Evolutionary conservation across 1,140 invertebrate species (phyloP).

Genomic region (Aphelenchoides avenae): DNA sequence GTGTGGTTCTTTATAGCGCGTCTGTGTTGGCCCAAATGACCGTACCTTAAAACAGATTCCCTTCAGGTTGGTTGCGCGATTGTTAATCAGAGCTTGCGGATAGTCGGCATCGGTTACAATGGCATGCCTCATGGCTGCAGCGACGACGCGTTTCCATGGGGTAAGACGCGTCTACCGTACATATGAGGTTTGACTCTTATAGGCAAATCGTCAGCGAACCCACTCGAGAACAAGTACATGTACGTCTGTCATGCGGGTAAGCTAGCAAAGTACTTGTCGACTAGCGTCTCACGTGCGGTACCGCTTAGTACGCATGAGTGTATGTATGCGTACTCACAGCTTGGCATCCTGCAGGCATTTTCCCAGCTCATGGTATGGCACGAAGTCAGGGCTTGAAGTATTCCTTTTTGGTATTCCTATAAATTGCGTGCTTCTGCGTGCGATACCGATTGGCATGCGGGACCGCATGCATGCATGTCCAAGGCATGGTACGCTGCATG

Average conservation of each 20-base stretch:
- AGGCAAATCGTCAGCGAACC: neutral
- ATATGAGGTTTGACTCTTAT: neutral
- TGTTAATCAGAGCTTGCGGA: constrained; percentile 79
- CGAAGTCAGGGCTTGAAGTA: no score
- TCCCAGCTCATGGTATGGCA: no score
- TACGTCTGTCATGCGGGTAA: constrained; percentile 93
- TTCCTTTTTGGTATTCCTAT: no score
- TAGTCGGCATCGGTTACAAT: constrained; percentile 91
- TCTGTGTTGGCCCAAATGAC: neutral
- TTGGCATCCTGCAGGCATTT: no score
- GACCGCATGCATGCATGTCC: no score
- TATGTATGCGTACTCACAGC: no score
- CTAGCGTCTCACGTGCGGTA: no score
- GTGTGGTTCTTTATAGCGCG: neutral
- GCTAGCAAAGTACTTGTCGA: no score
- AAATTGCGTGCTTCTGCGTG: no score
- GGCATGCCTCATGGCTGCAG: constrained; percentile 83
- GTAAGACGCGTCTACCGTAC: constrained; percentile 62
- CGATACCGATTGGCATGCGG: no score
- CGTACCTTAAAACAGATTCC: neutral
- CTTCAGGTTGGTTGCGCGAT: constrained; percentile 80
- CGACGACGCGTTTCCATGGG: constrained; percentile 85
- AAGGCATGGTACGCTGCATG: no score
- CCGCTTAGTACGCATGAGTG: no score
- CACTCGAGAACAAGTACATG: constrained; percentile 36